phyloP scores from a whole-genome alignment of 2,113 vertebrate genomes.

The Lates calcarifer region DNA sequence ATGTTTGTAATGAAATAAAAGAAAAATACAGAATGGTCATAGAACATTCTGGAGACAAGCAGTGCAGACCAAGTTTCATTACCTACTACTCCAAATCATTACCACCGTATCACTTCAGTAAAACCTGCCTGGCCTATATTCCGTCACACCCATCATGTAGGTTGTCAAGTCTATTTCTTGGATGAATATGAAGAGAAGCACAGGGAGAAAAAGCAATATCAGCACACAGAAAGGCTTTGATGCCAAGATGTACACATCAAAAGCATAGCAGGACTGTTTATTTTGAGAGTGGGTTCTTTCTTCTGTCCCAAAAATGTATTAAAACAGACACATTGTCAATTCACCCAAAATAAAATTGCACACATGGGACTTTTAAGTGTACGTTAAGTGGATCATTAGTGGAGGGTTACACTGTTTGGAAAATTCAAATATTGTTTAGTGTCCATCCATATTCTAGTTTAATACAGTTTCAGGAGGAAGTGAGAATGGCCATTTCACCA shows the following conservation, averaged over 20 bases:
- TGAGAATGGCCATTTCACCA: not conserved
- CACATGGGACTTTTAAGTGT: not conserved
- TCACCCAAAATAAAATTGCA: not conserved
- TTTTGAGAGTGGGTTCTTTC: not conserved
- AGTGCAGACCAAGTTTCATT: not conserved
- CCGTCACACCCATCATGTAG: not conserved
- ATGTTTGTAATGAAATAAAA: no score
- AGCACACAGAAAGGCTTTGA: conserved; percentile 1
- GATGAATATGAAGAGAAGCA: no score
- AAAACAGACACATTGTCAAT: not conserved
- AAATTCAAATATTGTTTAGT: not conserved
- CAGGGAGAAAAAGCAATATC: not conserved
- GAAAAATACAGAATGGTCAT: not conserved
- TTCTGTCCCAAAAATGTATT: not conserved
- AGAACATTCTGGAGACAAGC: not conserved
- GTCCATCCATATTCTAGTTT: not conserved
- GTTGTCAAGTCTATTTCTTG: conserved; percentile 4
- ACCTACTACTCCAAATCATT: not conserved
- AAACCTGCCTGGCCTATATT: not conserved
- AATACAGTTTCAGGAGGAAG: not conserved
- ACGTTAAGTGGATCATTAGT: not conserved
- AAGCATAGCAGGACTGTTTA: conserved; percentile 2
- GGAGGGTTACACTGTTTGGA: not conserved
- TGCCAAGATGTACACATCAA: conserved; percentile 10
- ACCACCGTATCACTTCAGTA: not conserved